Evolutionary conservation across 2,113 vertebrate species (phyloP).

Genomic region (Phrynosoma blainvillii): DNA sequence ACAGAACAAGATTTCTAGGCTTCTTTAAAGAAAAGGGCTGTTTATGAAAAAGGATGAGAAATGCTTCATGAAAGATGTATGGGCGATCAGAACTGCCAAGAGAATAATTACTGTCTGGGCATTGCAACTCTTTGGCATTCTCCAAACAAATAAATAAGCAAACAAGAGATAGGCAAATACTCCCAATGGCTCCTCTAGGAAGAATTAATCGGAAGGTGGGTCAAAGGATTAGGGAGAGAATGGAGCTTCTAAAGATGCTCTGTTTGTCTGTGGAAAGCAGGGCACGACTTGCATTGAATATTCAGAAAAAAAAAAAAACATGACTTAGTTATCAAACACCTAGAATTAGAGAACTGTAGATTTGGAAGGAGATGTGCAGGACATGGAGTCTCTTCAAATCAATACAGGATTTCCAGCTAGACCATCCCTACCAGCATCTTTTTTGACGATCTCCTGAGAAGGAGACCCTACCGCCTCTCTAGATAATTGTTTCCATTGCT

Average conservation of each 20-base stretch:
- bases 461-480: too few relatives aligned
- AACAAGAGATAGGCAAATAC: slow-evolving; percentile 48
- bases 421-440: background rate
- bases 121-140: slow-evolving; percentile 61
- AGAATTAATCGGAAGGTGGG: slow-evolving; percentile 43
- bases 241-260: slow-evolving; percentile 28
- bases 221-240: slow-evolving; percentile 33
- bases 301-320: background rate
- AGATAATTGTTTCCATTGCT: too few relatives aligned
- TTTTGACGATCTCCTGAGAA: background rate
- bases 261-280: background rate
- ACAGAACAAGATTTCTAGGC: background rate
- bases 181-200: slow-evolving; percentile 53
- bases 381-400: background rate
- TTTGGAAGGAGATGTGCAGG: too few relatives aligned
- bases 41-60: slow-evolving; percentile 46
- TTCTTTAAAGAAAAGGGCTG: slow-evolving; percentile 19
- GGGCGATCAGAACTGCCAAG: slow-evolving; percentile 58
- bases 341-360: background rate
- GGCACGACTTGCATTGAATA: background rate
- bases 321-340: background rate
- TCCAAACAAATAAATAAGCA: slow-evolving; percentile 60
- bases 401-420: background rate
- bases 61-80: slow-evolving; percentile 59
- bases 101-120: slow-evolving; percentile 67